Evolutionary conservation across 2,888 invertebrate genomes (phyloP), one percentile per base, ranked within the genome.

Genomic region (Eretmocerus hayati): DNA sequence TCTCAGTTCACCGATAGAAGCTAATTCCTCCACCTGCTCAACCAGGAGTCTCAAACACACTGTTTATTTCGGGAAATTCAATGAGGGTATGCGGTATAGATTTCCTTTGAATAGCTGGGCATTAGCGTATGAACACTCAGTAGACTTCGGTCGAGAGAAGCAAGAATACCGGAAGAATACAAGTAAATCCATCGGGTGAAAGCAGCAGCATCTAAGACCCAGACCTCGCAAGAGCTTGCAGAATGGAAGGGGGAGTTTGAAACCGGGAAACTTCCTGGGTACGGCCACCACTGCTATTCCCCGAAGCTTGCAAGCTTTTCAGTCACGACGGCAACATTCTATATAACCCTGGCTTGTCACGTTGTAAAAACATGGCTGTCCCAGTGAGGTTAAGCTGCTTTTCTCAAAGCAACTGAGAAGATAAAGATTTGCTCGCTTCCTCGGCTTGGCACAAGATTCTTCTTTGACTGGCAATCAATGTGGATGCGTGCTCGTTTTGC

Each of bases 281-380:
- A 13, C 16, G 16, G 22, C 16, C 23, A 16, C 15, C 3, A n/a
- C n/a, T n/a, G n/a, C n/a, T n/a, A n/a, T n/a, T n/a, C n/a, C n/a
- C n/a, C n/a, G n/a, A n/a, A n/a, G n/a, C n/a, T n/a, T n/a, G n/a
- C n/a, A 22, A 39, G 43, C 50, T 50, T 50, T 50, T 38, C 46
- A 42, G 42, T 32, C 39, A 19, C 32, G 32, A n/a, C n/a, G 31
- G 32, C 26, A 51, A 44, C n/a, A n/a, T 46, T 51, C 43, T 47
- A 51, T 47, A 48, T n/a, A n/a, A n/a, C 47, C 20, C 18, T 4
- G 3, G 32, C 21, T 50, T 50, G 46, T 50, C 48, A 44, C 41
- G 33, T 45, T 48, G 45, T 48, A 52, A 48, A 52, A 52, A 52
- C 51, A 52, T 36, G 47, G 45, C 44, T 35, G 41, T 32, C 51